These are phyloP conservation scores for Poicephalus meyeri DNA, from an alignment of 2,113 vertebrate genomes.

Conservation along the genomic window DNA sequence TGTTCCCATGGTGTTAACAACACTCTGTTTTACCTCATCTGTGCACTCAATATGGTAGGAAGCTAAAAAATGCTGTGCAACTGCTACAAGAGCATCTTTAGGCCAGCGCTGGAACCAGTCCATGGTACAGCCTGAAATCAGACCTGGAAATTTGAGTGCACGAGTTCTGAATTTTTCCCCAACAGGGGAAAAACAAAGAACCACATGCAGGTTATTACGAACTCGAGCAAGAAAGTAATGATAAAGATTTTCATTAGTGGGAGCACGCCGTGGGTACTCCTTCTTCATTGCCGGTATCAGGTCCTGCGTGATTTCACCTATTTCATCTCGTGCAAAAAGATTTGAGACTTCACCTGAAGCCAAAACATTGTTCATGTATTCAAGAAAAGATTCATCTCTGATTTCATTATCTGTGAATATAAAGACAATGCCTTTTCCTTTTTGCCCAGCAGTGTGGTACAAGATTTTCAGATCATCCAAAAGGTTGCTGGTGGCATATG, in stretches of 20 bases:
- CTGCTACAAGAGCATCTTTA: slow-evolving; percentile 83
- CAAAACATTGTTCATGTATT: slow-evolving; percentile 87
- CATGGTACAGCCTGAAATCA: slow-evolving; percentile 86
- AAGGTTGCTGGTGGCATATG: slow-evolving; percentile 80
- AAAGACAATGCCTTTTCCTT: slow-evolving; percentile 81
- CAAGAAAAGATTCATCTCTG: slow-evolving; percentile 85
- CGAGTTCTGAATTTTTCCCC: slow-evolving; percentile 83
- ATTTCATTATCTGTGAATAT: slow-evolving; percentile 87
- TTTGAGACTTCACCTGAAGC: slow-evolving; percentile 84
- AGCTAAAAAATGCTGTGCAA: slow-evolving; percentile 82
- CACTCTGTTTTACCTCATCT: slow-evolving; percentile 76
- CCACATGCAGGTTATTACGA: slow-evolving; percentile 80
- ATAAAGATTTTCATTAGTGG: slow-evolving; percentile 82
- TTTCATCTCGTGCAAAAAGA: slow-evolving; percentile 83
- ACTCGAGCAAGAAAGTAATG: slow-evolving; percentile 83
- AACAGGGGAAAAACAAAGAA: slow-evolving; percentile 88
- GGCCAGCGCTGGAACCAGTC: slow-evolving; percentile 89
- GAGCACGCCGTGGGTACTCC: slow-evolving; percentile 73
- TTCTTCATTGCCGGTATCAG: slow-evolving; percentile 81
- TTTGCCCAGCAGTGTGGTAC: slow-evolving; percentile 82
- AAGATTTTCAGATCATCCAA: slow-evolving; percentile 85
- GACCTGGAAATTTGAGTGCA: slow-evolving; percentile 80
- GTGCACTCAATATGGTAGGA: slow-evolving; percentile 80
- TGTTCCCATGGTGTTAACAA: slow-evolving; percentile 82
- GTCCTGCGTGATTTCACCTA: slow-evolving; percentile 83